Conservation (phyloP, 2,888 invertebrate species). For the Rhabditophanes sp. region DNA sequence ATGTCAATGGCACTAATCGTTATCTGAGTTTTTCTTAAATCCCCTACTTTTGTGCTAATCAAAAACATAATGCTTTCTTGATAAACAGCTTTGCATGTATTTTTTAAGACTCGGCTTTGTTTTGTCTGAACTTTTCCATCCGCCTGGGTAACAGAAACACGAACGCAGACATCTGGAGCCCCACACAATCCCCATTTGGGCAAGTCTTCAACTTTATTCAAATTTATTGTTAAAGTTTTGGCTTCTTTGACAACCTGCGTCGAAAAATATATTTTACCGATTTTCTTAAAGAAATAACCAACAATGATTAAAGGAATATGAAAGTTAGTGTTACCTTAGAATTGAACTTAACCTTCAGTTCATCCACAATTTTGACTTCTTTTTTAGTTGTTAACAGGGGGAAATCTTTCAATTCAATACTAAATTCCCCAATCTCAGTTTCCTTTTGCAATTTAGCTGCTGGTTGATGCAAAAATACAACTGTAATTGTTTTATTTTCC, state of each 20-base stretch:
- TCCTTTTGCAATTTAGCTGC: conserved; percentile 43
- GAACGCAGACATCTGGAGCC: conserved; percentile 48
- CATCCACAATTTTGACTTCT: conserved; percentile 46
- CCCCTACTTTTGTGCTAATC: conserved; percentile 42
- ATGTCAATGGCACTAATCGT: conserved; percentile 43
- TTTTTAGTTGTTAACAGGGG: conserved; percentile 43
- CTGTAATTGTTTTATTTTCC: conserved; percentile 40
- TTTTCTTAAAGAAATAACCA: conserved; percentile 41
- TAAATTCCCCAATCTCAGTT: conserved; percentile 46
- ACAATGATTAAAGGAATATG: conserved; percentile 2
- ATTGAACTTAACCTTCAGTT: conserved; percentile 38
- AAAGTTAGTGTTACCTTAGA: no score
- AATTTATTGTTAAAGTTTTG: conserved; percentile 43
- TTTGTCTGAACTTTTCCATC: conserved; percentile 35
- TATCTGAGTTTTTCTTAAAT: conserved; percentile 45
- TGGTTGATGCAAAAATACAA: conserved; percentile 45
- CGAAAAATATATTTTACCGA: conserved; percentile 45
- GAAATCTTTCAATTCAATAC: conserved; percentile 45
- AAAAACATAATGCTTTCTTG: conserved; percentile 43
- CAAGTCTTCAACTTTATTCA: conserved; percentile 46
- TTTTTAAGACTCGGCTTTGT: conserved; percentile 38
- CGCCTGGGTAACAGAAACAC: conserved; percentile 44
- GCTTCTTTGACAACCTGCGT: conserved; percentile 45
- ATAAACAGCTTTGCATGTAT: conserved; percentile 22
- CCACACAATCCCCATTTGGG: conserved; percentile 46